Evolutionary conservation across 1,140 invertebrate species (phyloP), one percentile per base, ranked within the genome.

Genomic region (Harpegnathos saltator): DNA sequence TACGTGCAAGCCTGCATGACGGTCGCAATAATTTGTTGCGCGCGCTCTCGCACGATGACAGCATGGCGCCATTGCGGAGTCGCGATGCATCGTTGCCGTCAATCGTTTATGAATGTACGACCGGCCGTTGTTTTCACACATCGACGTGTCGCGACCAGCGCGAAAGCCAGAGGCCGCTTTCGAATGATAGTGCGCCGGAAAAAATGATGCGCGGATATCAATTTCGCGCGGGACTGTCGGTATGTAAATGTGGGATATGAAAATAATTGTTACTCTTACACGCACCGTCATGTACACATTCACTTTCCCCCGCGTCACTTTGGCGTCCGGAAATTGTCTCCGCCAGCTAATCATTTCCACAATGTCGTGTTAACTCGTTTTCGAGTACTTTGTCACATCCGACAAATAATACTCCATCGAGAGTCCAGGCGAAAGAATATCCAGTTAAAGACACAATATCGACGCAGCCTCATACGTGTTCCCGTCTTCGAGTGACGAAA

Each of bases 21-120:
- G 59, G 48, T 80, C 65, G 75, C 52, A 62, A 65, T 75, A 82
- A 82, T 82, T 82, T 82, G 78, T 82, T 82, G 83, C 56, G 50
- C 19, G 26, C 24, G 48, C 22, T 72, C 62, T 82, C 33, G 50
- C 15, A 11, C 68, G 48, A 58, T 56, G 69, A 74, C 68, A 82
- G 62, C 68, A 38, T 9, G 68, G 61, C 68, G 65, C 62, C 78
- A 82, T 74, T 63, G 69, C 71, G 48, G 59, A 38, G 29, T 19
- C 59, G 24, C 63, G 29, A 66, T 59, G 48, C 29, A 75, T 78
- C 75, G 59, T n/a, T n/a, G 56, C 56, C 50, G 65, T 81, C 75
- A 54, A 84, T 80, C 63, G 82, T 52, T 61, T 74, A 56, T 66
- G 29, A 44, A 56, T 61, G 54, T 69, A 71, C 24, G 26, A 52